Base-by-base conservation (phyloP, 1,140 invertebrate species). In the Drosophila ohnishii region DNA sequence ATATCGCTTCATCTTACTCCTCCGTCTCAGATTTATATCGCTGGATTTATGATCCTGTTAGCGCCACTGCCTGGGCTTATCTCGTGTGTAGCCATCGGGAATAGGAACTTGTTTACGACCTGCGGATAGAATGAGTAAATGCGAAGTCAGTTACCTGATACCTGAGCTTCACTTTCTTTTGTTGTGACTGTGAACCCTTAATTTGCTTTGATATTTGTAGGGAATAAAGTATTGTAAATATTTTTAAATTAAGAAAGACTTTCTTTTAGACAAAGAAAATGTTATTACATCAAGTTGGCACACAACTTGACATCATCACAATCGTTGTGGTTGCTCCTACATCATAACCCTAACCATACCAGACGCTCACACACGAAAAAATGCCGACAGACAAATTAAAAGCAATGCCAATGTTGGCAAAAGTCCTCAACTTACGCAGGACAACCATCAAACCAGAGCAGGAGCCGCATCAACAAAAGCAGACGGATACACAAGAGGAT, bases 21-120 rank as follows among this genome's bases (percentile, higher is more conserved):
- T 53, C 11, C 14, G 16, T 2, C 59, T 61, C 66, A 88, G 84
- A 89, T 89, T 89, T 80, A 87, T 89, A 89, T 89, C 74, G 65
- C 66, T 78, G 62, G 72, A 87, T 87, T 89, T 89, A 87, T 87
- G 85, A 75, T 87, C 85, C 84, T 87, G 84, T 89, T 87, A 87
- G 84, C 85, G 84, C 84, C 84, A 87, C 84, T 88, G 84, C 85
- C 78, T 66, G 78, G 71, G 62, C 45, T 55, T 80, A 85, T 86
- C 69, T 72, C 25, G 19, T 42, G 44, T 67, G 57, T 50, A 74
- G 69, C 58, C 61, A 83, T 83, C 76, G 35, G 34, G 28, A 37
- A 47, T 40, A 22, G 57, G 55, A 78, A 80, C 78, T 78, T 85
- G 83, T 87, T 86, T 83, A 86, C 81, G 84, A 53, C 45, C 75